Evolutionary conservation across 2,888 invertebrate genomes (phyloP), one percentile per base, ranked within the genome.

Genomic region (Syrista parreyssii): DNA sequence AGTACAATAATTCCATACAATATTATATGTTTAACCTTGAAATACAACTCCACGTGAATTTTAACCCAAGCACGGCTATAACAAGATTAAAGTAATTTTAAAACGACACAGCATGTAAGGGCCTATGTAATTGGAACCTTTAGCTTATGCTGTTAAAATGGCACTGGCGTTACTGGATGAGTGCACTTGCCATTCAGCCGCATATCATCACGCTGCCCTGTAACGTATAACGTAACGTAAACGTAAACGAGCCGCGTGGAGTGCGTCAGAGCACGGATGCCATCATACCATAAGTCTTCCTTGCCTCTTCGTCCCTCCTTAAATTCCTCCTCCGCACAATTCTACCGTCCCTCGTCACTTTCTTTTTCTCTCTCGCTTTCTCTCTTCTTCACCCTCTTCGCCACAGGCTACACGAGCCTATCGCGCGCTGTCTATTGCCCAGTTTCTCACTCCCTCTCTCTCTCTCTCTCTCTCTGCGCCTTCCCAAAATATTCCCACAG

Each of bases 401-500:
- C 23, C 40, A 55, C 40, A 55, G 23, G 40, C 40, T 23, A 23
- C 40, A 55, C 40, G 40, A 55, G 23, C 23, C 40, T 40, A 23
- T 40, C 40, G 40, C 23, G 15, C 23, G 6, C 40, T 40, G 15
- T 40, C 40, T 40, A 15, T 15, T 40, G 15, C 15, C 40, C 75
- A 73, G 77, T 75, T 77, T 78, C 75, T 71, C 11, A 33, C 69
- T 72, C 76, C 75, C 74, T 73, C 33, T 55, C 72, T 73, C 72
- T 68, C 73, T 33, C 32, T 68, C 40, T 30, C 32, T 76, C 75
- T 74, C 71, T 75, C 71, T 76, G 32, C 73, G 72, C 71, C 34
- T 77, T 71, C 79, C 76, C 78, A 36, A 71, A 71, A 71, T 75
- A 69, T 74, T 87, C 88, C 87, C 86, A 88, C 88, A 87, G 86